Evolutionary conservation across 2,113 vertebrate species (phyloP), one percentile per base, ranked within the genome.

Genomic region (Coptodon bakossiorum): DNA sequence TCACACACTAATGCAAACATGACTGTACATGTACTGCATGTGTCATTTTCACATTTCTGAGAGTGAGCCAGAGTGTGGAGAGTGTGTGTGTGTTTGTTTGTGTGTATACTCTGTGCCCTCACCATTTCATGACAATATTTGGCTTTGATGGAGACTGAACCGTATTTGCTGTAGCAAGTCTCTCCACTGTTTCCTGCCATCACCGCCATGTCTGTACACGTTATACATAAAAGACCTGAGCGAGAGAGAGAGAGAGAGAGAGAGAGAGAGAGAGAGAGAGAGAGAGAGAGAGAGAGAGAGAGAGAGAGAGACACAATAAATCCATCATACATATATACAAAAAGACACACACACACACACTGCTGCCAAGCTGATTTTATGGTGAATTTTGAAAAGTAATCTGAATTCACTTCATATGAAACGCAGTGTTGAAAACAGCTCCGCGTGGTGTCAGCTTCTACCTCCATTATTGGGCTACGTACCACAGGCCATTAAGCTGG

Each of bases 91-190:
- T 59, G 13, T 27, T n/a, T 13, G 79, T 80, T 40, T 50, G 48
- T 14, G 22, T 57, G 34, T 36, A 14, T 16, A 12, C 6, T 63
- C 10, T 48, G 52, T 8, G 14, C 4, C 6, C 97, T 97, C 88
- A 99, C 98, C 98, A 98, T 98, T 93, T 99, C 98, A 1, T 99
- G 98, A 90, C 98, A 99, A 95, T 97, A 98, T 36, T 94, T 97
- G 92, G 97, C 95, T 95, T 99, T 99, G 92, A 98, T 96, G 81
- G 98, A 98, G 91, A 98, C 90, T 2, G 98, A 96, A 2, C 98
- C 97, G 0, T 99, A 99, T 90, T 99, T 99, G 95, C 97, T 97
- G 94, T 99, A 99, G 87, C 98, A 99, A 0, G 98, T 99, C 93
- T 99, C 98, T 0, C 97, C 95, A 0, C 95, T 97, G 96, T 98